Evolutionary conservation across 1,140 invertebrate genomes (phyloP), one percentile per base, ranked within the genome.

Genomic region (Phthorimaea operculella): DNA sequence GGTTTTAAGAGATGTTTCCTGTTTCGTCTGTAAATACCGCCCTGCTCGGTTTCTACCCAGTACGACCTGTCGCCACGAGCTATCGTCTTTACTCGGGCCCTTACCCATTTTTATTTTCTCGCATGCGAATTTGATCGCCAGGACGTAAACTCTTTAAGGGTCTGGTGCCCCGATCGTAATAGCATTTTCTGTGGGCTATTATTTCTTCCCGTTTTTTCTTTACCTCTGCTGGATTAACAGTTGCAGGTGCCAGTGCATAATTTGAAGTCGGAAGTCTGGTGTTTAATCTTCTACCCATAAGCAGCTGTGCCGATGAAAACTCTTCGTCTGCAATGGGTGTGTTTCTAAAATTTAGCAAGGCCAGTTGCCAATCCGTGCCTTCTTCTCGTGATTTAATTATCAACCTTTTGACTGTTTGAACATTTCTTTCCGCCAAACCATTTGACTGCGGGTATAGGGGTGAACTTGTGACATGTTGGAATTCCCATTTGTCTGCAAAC

Each of bases 401-500:
- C 12, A 81, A 60, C 11, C 58, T 62, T 68, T 79, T 79, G 34
- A 62, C 49, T 34, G 68, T 76, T 17, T 55, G 39, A 33, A 79
- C 72, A 11, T 62, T 67, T 57, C 66, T 64, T 57, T 78, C 73
- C 1, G 70, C 74, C 8, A 78, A 51, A 3, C 76, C 74, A 52
- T 82, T 79, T 11, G 70, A 70, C 48, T 65, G 60, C 4, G 77
- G 68, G 55, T 81, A 83, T 34, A 59, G 52, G 6, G 76, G 85
- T 62, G 73, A 81, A 45, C 63, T 71, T 0, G 74, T 84, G 12
- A 67, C 52, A 44, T 81, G 66, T 4, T 59, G 54, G 58, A 87
- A 79, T n/a, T 68, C 62, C 69, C 86, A 5, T 69, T 52, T 36
- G 67, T 59, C 8, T 70, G 58, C 63, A 87, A 87, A 49, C 69